Evolutionary conservation across 1,140 invertebrate species (phyloP), one percentile per base, ranked within the genome.

Genomic region (Trypoxylus dichotomus): DNA sequence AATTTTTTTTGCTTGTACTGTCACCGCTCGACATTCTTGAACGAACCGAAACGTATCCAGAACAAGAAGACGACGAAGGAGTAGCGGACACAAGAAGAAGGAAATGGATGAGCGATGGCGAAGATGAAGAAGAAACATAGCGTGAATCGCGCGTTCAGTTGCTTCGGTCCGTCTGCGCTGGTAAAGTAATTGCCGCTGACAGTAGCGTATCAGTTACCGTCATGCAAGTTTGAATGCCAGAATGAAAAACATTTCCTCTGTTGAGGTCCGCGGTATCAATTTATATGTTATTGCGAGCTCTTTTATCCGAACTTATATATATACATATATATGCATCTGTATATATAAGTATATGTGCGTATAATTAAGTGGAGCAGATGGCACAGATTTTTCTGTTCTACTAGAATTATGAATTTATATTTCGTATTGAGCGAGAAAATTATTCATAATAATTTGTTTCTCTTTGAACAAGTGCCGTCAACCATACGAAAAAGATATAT

Each of bases 191-290:
- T 74, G 72, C 72, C 72, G 72, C 41, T 74, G 72, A 43, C 72
- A 74, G 72, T 68, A 24, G 60, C 19, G 41, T 74, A 74, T 74
- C 72, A 74, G 72, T 74, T 74, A 74, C 72, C 72, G 41, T 74
- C 72, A 29, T 42, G 13, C 32, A 43, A 41, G 72, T 68, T 68
- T 29, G 27, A 68, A 68, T 68, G 60, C 60, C 60, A 68, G 60
- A 25, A 68, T 68, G 60, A 68, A 25, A 29, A 68, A 68, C 60
- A 68, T 68, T 68, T 68, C 60, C 60, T 68, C 60, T 68, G 21
- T 68, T 19, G 24, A 68, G 47, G 13, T 24, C 19, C 27, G 27
- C 21, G 24, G 27, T 68, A 68, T 68, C 27, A 68, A 68, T 68
- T 68, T 68, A 68, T 68, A 68, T 29, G 60, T 68, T 68, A 29